Evolutionary conservation across 2,888 invertebrate species (phyloP).

Genomic region (Melipona beecheii): DNA sequence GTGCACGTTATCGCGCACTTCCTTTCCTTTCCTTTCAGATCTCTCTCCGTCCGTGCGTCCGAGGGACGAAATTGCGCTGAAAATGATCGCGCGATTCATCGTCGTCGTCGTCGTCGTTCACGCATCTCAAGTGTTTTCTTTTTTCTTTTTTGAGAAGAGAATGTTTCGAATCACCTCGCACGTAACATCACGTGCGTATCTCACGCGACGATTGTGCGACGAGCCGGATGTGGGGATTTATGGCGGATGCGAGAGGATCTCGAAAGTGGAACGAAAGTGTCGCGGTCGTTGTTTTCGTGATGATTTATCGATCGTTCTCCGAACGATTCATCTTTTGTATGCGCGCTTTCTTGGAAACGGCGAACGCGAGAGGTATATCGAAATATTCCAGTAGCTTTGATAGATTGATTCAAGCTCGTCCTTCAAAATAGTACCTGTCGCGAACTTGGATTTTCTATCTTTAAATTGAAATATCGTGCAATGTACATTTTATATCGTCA

Average conservation of each 20-base stretch:
- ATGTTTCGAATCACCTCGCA: too few relatives aligned
- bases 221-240: conserved; percentile 57
- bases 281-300: background rate
- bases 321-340: background rate
- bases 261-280: conserved; percentile 4
- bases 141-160: too few relatives aligned
- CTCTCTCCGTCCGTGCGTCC: background rate
- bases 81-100: conserved; percentile 21
- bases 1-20: conserved; percentile 15
- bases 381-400: background rate
- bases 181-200: conserved; percentile 60
- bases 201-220: conserved; percentile 35
- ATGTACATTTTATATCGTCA: too few relatives aligned
- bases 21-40: conserved; percentile 1
- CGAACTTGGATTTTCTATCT: too few relatives aligned
- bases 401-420: background rate
- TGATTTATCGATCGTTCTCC: conserved; percentile 12
- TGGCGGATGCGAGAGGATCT: conserved; percentile 1
- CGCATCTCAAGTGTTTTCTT: background rate
- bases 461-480: too few relatives aligned
- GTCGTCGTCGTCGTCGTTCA: too few relatives aligned
- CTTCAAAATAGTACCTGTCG: too few relatives aligned
- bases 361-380: background rate
- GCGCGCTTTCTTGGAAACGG: background rate
- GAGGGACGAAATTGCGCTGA: conserved; percentile 21